These are phyloP conservation scores for Cygnus atratus DNA, from an alignment of 2,113 vertebrate species.

Conservation along the genomic window DNA sequence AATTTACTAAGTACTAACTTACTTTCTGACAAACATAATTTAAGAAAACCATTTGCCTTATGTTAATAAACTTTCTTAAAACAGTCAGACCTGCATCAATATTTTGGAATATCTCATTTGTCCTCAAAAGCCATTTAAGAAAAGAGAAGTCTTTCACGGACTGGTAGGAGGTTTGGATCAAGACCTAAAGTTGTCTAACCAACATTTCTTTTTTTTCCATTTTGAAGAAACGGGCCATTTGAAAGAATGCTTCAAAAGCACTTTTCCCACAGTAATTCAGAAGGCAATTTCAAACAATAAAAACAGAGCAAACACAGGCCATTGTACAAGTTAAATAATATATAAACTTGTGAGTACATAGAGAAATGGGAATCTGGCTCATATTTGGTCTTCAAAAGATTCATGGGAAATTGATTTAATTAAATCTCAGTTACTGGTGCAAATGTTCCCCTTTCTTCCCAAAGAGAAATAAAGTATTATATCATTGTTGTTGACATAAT, in stretches of 20 bases:
- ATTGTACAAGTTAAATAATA: slow-evolving; percentile 64
- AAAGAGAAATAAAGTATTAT: slow-evolving; percentile 34
- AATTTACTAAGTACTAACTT: background rate
- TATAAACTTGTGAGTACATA: slow-evolving; percentile 53
- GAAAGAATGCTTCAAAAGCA: slow-evolving; percentile 20
- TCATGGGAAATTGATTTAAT: slow-evolving; percentile 53
- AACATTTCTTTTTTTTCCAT: background rate
- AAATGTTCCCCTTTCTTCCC: slow-evolving; percentile 44
- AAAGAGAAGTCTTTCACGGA: background rate
- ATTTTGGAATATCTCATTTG: background rate
- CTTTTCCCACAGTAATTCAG: slow-evolving; percentile 29
- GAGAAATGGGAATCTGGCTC: slow-evolving; percentile 42
- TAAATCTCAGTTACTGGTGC: slow-evolving; percentile 28
- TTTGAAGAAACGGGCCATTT: slow-evolving; percentile 3
- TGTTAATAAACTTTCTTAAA: background rate
- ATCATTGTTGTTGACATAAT: slow-evolving; percentile 19
- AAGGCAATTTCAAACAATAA: slow-evolving; percentile 53
- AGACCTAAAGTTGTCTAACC: background rate
- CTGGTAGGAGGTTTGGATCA: accelerated
- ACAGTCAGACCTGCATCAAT: background rate
- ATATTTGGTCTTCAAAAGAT: slow-evolving; percentile 10
- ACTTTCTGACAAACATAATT: background rate
- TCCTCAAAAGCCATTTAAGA: background rate
- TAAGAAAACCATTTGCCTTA: background rate
- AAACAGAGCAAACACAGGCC: slow-evolving; percentile 31